Conservation (phyloP, 2,797 vertebrate genomes). For the Sebastes taczanowskii region DNA sequence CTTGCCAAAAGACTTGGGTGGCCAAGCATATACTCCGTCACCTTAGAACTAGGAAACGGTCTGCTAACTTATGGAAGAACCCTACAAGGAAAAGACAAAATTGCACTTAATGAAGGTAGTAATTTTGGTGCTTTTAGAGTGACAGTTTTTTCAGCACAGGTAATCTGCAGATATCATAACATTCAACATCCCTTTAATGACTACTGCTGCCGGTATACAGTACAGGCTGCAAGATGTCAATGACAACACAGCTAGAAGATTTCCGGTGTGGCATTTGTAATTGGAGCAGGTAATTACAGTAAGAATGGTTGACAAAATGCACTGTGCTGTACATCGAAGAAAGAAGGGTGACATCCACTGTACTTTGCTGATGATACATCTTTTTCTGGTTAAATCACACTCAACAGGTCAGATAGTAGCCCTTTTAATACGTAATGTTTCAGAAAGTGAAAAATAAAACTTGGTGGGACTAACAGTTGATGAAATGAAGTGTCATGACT, state of each 20-base stretch:
- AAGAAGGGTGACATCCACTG: background rate
- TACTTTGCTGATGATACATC: background rate
- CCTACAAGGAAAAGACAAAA: slow-evolving; percentile 22
- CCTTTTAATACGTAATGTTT: background rate
- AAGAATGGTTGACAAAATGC: slow-evolving; percentile 13
- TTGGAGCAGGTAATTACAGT: slow-evolving; percentile 55
- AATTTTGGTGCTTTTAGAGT: background rate
- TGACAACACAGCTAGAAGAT: slow-evolving; percentile 17
- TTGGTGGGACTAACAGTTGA: background rate
- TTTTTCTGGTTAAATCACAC: background rate
- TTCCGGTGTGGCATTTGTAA: slow-evolving; percentile 37
- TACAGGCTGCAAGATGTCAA: slow-evolving; percentile 4
- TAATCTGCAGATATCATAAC: slow-evolving; percentile 48
- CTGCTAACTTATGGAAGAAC: slow-evolving; percentile 1
- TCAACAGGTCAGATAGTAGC: background rate
- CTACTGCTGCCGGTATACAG: background rate
- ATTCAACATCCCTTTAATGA: slow-evolving; percentile 47
- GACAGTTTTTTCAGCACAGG: slow-evolving; percentile 33
- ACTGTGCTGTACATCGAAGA: background rate
- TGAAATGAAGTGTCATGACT: background rate
- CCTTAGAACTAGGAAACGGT: slow-evolving; percentile 8
- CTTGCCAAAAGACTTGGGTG: slow-evolving; percentile 40
- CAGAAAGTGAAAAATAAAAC: background rate
- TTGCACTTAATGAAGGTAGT: slow-evolving; percentile 8
- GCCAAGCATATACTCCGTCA: slow-evolving; percentile 1